Evolutionary conservation across 1,140 invertebrate genomes (phyloP).

Genomic region (Tyrophagus putrescentiae): DNA sequence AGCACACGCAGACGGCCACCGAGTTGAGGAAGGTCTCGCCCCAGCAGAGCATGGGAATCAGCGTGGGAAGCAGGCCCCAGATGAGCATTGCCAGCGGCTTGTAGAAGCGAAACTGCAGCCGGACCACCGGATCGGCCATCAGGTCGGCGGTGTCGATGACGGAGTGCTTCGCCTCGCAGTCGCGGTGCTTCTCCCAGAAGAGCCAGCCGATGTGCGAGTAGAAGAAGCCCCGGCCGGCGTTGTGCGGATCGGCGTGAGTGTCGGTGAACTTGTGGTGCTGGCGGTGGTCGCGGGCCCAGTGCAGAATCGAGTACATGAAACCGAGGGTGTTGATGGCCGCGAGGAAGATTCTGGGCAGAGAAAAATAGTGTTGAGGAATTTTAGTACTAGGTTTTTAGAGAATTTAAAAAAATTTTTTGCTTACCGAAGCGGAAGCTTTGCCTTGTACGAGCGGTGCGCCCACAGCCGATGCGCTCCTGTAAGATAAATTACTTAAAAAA

Average conservation of each 20-base stretch:
- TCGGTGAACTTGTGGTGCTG: conserved; percentile 93
- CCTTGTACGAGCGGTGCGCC: conserved; percentile 43
- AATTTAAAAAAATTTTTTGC: too few relatives aligned
- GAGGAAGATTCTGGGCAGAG: conserved; percentile 17
- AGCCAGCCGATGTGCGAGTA: conserved; percentile 92
- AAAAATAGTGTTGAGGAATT: not conserved
- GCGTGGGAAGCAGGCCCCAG: conserved; percentile 68
- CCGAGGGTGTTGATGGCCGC: conserved; percentile 24
- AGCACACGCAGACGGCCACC: conserved; percentile 42
- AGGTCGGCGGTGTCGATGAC: conserved; percentile 15
- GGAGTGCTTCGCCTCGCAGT: conserved; percentile 32
- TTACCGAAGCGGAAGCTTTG: conserved; percentile 34
- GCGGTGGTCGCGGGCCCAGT: conserved; percentile 84
- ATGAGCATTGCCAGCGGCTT: conserved; percentile 46
- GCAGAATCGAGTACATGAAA: conserved; percentile 69
- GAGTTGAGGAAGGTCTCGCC: conserved; percentile 57
- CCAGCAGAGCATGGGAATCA: conserved; percentile 66
- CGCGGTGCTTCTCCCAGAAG: conserved; percentile 69
- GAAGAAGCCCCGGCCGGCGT: conserved; percentile 84
- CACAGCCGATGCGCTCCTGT: conserved; percentile 41
- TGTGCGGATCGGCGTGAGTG: conserved; percentile 89
- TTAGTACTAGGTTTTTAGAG: not conserved
- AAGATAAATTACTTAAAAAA: conserved; percentile 45
- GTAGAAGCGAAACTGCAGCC: not conserved
- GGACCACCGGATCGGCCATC: conserved; percentile 13